These are phyloP conservation scores for Hydractinia symbiolongicarpus DNA, from an alignment of 30 jellyfish, hydroid and myxozoan species.

Conservation along the genomic window DNA sequence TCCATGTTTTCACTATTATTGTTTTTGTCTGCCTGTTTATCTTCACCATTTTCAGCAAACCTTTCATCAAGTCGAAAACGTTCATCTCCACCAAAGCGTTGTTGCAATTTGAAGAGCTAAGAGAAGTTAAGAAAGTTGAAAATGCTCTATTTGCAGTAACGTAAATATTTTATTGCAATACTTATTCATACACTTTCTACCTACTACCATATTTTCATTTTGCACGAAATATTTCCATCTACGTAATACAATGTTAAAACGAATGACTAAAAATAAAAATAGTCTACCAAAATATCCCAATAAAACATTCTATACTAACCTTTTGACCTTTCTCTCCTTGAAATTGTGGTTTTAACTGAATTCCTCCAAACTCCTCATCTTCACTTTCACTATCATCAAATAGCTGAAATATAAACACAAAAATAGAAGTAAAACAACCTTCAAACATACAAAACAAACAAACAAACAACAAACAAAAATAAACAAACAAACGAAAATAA, in stretches of 20 bases:
- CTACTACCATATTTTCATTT: too few species aligned
- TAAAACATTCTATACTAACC: constrained; percentile 28
- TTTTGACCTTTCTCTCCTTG: constrained; percentile 79
- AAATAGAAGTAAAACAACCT: neutral
- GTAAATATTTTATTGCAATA: neutral
- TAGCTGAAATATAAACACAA: neutral
- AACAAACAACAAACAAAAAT: too few species aligned
- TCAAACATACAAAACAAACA: too few species aligned
- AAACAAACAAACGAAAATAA: too few species aligned
- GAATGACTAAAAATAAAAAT: too few species aligned
- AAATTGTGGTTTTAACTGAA: constrained; percentile 64
- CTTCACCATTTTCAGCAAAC: constrained; percentile 56
- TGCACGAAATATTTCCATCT: too few species aligned
- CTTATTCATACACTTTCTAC: neutral
- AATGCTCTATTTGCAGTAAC: neutral
- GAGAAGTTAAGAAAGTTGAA: neutral
- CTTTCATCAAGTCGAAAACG: constrained; percentile 79
- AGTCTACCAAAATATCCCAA: neutral
- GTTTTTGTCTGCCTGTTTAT: neutral
- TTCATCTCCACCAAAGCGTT: constrained; percentile 56
- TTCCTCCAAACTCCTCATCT: constrained; percentile 48
- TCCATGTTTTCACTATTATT: constrained; percentile 17
- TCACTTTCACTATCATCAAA: constrained; percentile 20
- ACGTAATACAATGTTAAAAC: too few species aligned
- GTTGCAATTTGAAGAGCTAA: constrained; percentile 72